Percentiles rank a stretch among this genome's conserved stretches.
phyloP scores from a whole-genome alignment of 2,888 invertebrate species.

The Tricholauxania praeusta region DNA sequence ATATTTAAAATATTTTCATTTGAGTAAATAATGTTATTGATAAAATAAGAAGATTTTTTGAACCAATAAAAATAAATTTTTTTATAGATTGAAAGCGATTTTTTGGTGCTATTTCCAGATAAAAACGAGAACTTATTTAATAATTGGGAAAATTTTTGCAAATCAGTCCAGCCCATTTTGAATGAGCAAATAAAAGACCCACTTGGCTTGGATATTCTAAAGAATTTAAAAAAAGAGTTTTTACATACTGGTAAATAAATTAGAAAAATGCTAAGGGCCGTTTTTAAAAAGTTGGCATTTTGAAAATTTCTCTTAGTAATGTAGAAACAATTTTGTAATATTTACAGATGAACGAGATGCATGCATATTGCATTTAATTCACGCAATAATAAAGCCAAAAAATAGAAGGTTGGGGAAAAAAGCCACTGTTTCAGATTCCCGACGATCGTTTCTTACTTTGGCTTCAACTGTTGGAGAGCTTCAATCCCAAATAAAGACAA shows the following conservation, averaged over 20 bases:
- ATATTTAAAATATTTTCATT: no score
- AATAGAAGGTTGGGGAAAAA: not conserved
- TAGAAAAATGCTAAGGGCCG: not conserved
- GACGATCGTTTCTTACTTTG: not conserved
- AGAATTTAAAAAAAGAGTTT: not conserved
- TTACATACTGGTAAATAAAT: not conserved
- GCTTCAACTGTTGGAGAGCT: not conserved
- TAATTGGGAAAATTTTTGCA: constrained; percentile 13
- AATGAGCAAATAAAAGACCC: not conserved
- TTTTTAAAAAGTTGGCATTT: no score
- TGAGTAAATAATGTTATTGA: no score
- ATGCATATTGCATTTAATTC: not conserved
- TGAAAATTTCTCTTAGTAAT: not conserved
- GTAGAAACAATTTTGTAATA: not conserved
- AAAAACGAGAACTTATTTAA: not conserved
- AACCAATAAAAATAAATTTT: not conserved
- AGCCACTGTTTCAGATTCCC: not conserved
- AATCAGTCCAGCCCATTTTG: not conserved
- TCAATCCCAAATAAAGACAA: not conserved
- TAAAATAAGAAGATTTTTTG: not conserved
- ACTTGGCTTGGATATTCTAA: not conserved
- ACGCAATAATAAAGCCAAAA: not conserved
- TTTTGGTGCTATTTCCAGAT: not conserved
- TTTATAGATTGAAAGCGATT: constrained; percentile 7
- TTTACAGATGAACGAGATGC: not conserved